Evolutionary conservation across 1,140 invertebrate genomes (phyloP), one percentile per base, ranked within the genome.

Genomic region (Acromyrmex charruanus): DNA sequence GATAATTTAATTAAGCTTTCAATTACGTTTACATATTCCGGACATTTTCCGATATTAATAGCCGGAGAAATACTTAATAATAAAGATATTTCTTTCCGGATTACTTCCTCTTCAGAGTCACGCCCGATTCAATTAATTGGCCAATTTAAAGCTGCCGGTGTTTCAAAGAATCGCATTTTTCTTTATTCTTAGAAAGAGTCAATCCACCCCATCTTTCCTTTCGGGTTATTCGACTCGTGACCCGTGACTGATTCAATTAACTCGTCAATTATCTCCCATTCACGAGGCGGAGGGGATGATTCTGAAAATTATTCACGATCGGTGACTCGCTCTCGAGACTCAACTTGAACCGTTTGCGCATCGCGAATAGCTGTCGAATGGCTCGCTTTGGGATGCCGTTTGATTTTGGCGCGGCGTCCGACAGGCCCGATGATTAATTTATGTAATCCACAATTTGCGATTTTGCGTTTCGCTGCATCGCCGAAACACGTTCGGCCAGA

Each of bases 341-440:
- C 53, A 25, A 25, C 21, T 74, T 4, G 25, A n/a, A 28, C 5
- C 66, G 51, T 74, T 74, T 82, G 55, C 66, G 79, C 69, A 72
- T 59, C 66, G 66, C 66, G 65, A 81, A 72, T 81, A 12, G 25
- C 59, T 14, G 9, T 7, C 35, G 35, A 44, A 39, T 21, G 21
- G 39, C 79, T 59, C 39, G 55, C 58, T 82, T 74, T 21, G 69
- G 39, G 68, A 82, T 82, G 80, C 80, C 69, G 80, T 61, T 82
- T 82, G 80, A 61, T 49, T 80, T 59, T 18, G 58, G 55, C 49
- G 55, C 7, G 55, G n/a, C 79, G 35, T 12, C 21, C 68, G 35
- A 21, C 44, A 25, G 49, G 63, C 61, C 31, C 77, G 61, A 68
- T 59, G 53, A 35, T 82, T 82, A 74, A 82, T 74, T 82, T 58